These are phyloP conservation scores for Ellobium chinense DNA, from an alignment of 2,888 invertebrate species.

Conservation along the genomic window DNA sequence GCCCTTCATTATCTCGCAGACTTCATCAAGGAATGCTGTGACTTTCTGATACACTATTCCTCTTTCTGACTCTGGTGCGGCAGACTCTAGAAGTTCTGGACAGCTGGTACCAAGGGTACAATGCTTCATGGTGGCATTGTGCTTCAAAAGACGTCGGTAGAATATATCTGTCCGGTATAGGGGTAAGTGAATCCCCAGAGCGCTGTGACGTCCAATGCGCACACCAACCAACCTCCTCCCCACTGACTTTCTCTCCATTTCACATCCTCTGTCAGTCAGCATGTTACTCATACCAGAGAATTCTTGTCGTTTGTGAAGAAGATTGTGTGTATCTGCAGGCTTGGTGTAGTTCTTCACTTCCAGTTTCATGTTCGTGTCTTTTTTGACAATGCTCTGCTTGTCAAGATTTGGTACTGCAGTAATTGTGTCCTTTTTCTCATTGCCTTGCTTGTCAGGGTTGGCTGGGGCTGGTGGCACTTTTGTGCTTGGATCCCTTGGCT, in stretches of 20 bases:
- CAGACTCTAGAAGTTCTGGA: conserved; percentile 83
- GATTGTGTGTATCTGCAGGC: not conserved
- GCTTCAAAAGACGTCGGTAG: conserved; percentile 70
- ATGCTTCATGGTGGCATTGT: conserved; percentile 4
- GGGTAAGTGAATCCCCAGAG: conserved; percentile 58
- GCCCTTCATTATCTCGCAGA: conserved; percentile 56
- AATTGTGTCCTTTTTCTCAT: not conserved
- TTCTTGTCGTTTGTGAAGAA: not conserved
- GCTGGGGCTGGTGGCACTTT: not conserved
- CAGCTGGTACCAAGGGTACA: conserved; percentile 86
- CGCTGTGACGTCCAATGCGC: conserved; percentile 37
- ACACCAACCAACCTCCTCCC: conserved; percentile 23
- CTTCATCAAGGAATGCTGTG: conserved; percentile 21
- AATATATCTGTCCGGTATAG: conserved; percentile 76
- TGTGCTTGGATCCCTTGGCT: too few species aligned
- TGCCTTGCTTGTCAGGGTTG: not conserved
- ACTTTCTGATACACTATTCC: not conserved
- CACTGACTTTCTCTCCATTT: conserved; percentile 22
- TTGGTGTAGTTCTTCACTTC: conserved; percentile 1
- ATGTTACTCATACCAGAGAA: conserved; percentile 31
- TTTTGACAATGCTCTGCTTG: not conserved
- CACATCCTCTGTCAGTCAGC: conserved; percentile 31
- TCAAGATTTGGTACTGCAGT: not conserved
- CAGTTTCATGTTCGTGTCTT: not conserved
- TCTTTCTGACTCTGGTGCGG: conserved; percentile 79